These are phyloP conservation scores for Halichoerus grypus DNA, from an alignment of 2,113 vertebrate species.

Conservation along the genomic window DNA sequence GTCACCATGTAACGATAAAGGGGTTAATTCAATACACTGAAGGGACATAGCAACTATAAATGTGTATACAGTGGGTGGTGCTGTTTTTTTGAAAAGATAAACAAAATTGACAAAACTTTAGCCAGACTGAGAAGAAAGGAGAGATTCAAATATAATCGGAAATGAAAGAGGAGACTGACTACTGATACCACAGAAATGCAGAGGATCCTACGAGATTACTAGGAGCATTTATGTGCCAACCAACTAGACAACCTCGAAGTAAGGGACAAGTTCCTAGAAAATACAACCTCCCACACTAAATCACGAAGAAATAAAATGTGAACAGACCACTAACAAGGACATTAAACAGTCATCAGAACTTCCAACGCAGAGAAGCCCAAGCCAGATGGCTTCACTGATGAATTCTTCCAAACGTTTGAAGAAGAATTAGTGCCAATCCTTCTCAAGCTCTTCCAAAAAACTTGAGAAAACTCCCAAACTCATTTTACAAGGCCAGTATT, in stretches of 20 bases:
- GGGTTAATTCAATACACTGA: not conserved
- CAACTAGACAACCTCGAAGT: not conserved
- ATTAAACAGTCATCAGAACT: not conserved
- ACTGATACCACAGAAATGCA: not conserved
- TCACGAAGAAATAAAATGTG: not conserved
- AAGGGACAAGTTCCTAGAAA: not conserved
- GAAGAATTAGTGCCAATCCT: not conserved
- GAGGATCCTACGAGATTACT: not conserved
- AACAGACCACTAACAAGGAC: not conserved
- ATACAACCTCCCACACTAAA: not conserved
- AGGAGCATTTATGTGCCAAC: not conserved
- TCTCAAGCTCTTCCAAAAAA: not conserved
- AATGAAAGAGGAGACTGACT: not conserved
- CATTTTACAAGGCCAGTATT: not conserved
- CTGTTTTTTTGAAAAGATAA: not conserved
- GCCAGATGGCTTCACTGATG: not conserved
- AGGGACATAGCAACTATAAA: not conserved
- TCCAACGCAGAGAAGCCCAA: not conserved
- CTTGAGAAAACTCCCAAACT: not conserved
- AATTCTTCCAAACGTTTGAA: not conserved
- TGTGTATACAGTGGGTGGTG: not conserved
- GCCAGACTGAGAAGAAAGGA: not conserved
- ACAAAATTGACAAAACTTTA: not conserved
- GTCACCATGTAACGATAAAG: not conserved
- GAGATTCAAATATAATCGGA: not conserved